Conservation (phyloP, 2,113 vertebrate species). For the Triplophysa tibetana region DNA sequence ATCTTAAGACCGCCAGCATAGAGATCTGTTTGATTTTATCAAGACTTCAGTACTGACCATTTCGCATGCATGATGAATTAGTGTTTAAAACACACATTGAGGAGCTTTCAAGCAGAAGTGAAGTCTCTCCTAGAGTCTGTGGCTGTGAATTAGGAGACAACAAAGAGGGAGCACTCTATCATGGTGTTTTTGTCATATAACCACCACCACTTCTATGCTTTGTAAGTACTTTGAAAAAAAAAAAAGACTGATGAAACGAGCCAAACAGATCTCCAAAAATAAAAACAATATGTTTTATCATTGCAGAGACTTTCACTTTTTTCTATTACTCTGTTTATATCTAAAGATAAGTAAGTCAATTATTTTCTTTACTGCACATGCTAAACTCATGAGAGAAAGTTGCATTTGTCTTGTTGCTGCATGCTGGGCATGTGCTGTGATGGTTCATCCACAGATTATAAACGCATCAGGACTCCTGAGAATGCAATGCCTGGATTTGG, state of each 20-base stretch:
- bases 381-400: constrained; percentile 22
- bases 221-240: no score
- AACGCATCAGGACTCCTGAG: constrained; percentile 3
- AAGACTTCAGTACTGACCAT: neutral
- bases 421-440: constrained; percentile 17
- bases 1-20: neutral
- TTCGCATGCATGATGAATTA: neutral
- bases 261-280: no score
- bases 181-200: no score
- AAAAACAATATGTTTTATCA: neutral
- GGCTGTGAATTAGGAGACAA: neutral
- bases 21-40: neutral
- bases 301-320: neutral
- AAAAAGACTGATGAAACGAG: no score
- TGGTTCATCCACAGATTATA: constrained; percentile 29
- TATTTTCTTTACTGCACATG: neutral
- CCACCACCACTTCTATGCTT: no score
- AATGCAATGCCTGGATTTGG: neutral
- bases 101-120: neutral
- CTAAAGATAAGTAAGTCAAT: neutral
- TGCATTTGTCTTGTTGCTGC: constrained; percentile 11
- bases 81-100: neutral
- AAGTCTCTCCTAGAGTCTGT: neutral
- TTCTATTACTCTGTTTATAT: neutral
- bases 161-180: neutral